Base-by-base conservation (phyloP, 2,888 invertebrate genomes). In the Saturnia japonica region DNA sequence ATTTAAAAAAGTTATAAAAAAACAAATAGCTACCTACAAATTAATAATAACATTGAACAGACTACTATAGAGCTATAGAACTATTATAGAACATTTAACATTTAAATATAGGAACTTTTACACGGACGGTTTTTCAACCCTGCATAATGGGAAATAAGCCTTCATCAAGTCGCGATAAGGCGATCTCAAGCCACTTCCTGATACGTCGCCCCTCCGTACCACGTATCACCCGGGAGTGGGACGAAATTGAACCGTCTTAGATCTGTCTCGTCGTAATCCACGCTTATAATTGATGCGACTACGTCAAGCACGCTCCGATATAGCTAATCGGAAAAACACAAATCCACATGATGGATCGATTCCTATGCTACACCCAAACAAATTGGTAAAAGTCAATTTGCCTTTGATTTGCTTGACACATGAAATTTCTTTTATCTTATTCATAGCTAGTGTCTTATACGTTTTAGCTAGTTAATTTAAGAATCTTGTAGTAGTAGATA, bases 201-300 rank as follows among this genome's bases (percentile, higher is more conserved):
- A 86, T 87, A 88, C 83, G 85, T 83, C 80, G 83, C 87, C 88
- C 76, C 75, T 73, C 74, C 75, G 74, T 75, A 77, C 79, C 78
- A 77, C 81, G 75, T 40, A 64, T 64, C 64, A 40, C 64, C 64
- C 64, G n/a, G 40, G 64, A 64, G 74, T 78, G 74, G 78, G 78
- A 81, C 87, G 86, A 91, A 92, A 92, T 92, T 91, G 93, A 91
- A 91, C 91, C 91, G 91, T 88, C 93, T 93, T 85, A 88, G 87
- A 90, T 88, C 93, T 93, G 94, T 94, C 94, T 86, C 83, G 77
- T 75, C 76, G 88, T 93, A 93, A 94, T 91, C 93, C 94, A 82
- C 82, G 88, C 88, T 91, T 93, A 93, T 94, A 93, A 94, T 94
- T 94, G 94, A 94, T 93, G 94, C 88, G 89, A 89, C 91, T 88